Percentiles rank a stretch among this genome's conserved stretches.
phyloP scores from a whole-genome alignment of 2,113 vertebrate species.

The Laticauda laticaudata region DNA sequence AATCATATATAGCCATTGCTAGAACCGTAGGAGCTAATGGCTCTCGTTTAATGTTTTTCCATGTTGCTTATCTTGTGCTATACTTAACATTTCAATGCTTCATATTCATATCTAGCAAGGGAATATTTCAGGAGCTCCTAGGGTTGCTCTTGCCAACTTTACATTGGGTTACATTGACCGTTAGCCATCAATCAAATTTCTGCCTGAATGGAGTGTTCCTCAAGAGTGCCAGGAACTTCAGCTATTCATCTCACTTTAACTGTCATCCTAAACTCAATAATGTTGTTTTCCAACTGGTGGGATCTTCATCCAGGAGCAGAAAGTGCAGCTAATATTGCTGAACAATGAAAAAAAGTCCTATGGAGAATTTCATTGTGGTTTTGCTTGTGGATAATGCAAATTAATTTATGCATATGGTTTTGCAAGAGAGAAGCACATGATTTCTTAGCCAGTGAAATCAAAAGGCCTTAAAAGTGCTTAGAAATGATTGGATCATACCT shows the following conservation, averaged over 20 bases:
- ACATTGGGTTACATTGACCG: background rate
- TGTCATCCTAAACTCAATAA: background rate
- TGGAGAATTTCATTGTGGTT: constrained; percentile 29
- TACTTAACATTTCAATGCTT: constrained; percentile 9
- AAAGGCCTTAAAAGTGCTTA: constrained; percentile 15
- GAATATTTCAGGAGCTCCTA: background rate
- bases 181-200: background rate
- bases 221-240: background rate
- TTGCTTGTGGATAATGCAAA: background rate
- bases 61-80: background rate
- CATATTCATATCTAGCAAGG: background rate
- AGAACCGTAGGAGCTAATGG: background rate
- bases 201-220: background rate
- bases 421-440: background rate
- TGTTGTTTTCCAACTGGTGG: background rate
- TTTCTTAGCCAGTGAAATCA: background rate
- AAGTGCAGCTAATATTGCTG: constrained; percentile 7
- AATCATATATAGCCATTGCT: constrained; percentile 4
- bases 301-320: background rate
- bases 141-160: background rate
- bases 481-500: background rate
- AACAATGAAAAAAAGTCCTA: constrained; percentile 43
- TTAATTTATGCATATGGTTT: background rate
- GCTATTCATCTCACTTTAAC: background rate
- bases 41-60: constrained; percentile 31